Evolutionary conservation across 2,888 invertebrate genomes (phyloP).

Genomic region (Leucophora obtusa): DNA sequence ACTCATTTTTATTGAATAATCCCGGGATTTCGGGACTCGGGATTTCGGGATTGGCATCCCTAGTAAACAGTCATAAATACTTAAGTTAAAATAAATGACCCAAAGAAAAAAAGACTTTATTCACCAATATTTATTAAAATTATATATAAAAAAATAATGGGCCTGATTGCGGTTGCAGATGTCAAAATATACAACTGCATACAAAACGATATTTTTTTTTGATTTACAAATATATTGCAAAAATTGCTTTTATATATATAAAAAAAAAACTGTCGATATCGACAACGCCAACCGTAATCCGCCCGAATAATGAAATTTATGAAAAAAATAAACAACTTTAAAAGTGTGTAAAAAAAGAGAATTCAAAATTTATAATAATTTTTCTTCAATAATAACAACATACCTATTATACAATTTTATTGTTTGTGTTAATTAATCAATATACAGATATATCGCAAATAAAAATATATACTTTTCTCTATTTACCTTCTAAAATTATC

Average conservation of each 20-base stretch:
- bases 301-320: background rate
- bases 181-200: no score
- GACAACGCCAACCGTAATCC: no score
- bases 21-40: no score
- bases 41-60: no score
- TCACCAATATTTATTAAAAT: background rate
- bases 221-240: no score
- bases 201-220: no score
- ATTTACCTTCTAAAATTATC: conserved; percentile 94
- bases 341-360: background rate
- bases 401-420: background rate
- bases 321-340: background rate
- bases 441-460: background rate
- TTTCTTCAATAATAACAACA: background rate
- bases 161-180: no score
- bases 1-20: no score
- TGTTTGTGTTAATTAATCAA: background rate
- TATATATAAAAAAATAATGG: background rate
- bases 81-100: conserved; percentile 12
- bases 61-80: no score
- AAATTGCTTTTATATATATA: conserved; percentile 5
- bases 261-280: background rate
- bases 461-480: background rate
- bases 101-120: conserved; percentile 32
- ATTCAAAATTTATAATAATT: no score